These are phyloP conservation scores for Lasioglossum morio DNA, from an alignment of 2,888 invertebrate species.

Conservation along the genomic window DNA sequence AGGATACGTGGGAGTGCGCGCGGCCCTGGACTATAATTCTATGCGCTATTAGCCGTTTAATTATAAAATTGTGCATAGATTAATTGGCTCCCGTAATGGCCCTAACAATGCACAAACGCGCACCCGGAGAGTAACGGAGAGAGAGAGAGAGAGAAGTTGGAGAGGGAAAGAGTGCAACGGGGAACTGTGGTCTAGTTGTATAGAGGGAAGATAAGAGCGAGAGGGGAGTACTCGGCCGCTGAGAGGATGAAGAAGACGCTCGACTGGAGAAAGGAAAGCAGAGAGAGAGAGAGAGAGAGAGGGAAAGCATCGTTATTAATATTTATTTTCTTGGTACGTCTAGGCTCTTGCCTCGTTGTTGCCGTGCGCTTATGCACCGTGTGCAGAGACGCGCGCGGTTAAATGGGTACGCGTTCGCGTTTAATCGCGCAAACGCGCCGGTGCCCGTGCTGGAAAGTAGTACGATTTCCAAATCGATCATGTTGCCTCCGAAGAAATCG, in stretches of 20 bases:
- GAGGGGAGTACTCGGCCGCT: slow-evolving; percentile 25
- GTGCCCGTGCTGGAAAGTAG: slow-evolving; percentile 46
- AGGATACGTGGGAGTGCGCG: slow-evolving; percentile 81
- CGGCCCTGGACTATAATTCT: slow-evolving; percentile 83
- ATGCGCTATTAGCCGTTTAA: slow-evolving; percentile 84
- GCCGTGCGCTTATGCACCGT: slow-evolving; percentile 60
- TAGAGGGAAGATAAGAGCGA: slow-evolving; percentile 34
- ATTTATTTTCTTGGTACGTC: slow-evolving; percentile 76
- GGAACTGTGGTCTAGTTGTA: slow-evolving; percentile 31
- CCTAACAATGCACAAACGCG: slow-evolving; percentile 78
- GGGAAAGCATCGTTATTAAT: slow-evolving; percentile 76
- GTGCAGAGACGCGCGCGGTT: slow-evolving; percentile 49
- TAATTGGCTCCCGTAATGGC: slow-evolving; percentile 84
- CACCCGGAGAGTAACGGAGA: slow-evolving; percentile 55
- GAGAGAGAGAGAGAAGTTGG: slow-evolving; percentile 32
- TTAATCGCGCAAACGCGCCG: slow-evolving; percentile 58
- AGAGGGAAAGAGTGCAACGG: slow-evolving; percentile 12
- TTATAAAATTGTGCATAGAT: slow-evolving; percentile 84
- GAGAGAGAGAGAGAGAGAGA: slow-evolving; percentile 36
- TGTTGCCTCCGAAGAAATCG: not conserved
- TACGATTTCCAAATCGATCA: slow-evolving; percentile 54
- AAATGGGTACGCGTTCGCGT: slow-evolving; percentile 62
- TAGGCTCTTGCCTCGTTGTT: slow-evolving; percentile 64
- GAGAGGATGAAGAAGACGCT: slow-evolving; percentile 28
- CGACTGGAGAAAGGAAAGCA: slow-evolving; percentile 19